A percentile compares a stretch with the other conserved stretches of the same genome.
These are phyloP conservation scores for Ciona savignyi DNA, from an alignment of 23 tunicate species.

Conservation along the genomic window DNA sequence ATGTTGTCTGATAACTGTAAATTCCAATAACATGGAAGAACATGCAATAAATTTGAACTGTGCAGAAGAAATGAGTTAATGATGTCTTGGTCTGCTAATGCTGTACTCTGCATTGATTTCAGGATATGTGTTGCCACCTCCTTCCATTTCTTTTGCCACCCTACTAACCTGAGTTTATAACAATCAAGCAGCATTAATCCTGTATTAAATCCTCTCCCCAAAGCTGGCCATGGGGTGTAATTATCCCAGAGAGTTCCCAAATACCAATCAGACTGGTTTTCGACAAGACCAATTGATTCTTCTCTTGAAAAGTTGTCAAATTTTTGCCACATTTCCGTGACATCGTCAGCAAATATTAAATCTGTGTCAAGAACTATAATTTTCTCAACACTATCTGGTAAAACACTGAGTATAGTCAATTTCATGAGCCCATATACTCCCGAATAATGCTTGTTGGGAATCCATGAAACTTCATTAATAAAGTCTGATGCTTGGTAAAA, in stretches of 20 bases:
- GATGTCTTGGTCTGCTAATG: conserved; percentile 85
- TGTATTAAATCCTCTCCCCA: conserved; percentile 76
- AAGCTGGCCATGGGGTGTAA: conserved; percentile 69
- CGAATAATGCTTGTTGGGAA: conserved; percentile 68
- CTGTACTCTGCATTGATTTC: not conserved
- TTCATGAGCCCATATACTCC: conserved; percentile 72
- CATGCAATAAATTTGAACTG: conserved; percentile 22
- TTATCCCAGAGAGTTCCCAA: conserved; percentile 23
- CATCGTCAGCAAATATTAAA: conserved; percentile 38
- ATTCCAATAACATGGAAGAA: conserved; percentile 72
- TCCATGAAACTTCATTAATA: conserved; percentile 59
- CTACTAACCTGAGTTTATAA: conserved; percentile 12
- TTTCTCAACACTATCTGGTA: conserved; percentile 35
- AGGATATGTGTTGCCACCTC: conserved; percentile 19
- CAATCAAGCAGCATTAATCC: conserved; percentile 64
- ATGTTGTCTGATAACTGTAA: conserved; percentile 45
- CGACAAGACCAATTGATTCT: conserved; percentile 73
- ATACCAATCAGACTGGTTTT: conserved; percentile 89
- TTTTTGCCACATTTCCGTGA: conserved; percentile 33
- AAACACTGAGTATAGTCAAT: conserved; percentile 32
- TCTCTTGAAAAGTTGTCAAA: conserved; percentile 21
- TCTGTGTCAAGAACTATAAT: conserved; percentile 62
- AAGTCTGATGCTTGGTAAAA: conserved; percentile 27
- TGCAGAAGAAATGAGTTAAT: conserved; percentile 42
- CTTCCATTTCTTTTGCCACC: conserved; percentile 51